Evolutionary conservation across 2,113 vertebrate species (phyloP).

Genomic region (Centropus bengalensis): DNA sequence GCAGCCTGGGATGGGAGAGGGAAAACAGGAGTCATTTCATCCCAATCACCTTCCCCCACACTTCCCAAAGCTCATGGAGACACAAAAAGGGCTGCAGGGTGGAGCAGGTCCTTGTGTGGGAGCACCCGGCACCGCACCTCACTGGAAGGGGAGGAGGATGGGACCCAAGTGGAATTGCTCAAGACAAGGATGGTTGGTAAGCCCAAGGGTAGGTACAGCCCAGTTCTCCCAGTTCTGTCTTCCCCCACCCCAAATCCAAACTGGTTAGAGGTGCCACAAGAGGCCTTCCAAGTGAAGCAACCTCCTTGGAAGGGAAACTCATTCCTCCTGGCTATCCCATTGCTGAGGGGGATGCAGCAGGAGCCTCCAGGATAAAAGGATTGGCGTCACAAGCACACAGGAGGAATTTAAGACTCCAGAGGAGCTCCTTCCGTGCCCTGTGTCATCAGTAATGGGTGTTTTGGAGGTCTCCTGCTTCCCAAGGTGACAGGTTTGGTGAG

Average conservation of each 20-base stretch:
- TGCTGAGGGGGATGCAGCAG: not conserved
- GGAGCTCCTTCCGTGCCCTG: not conserved
- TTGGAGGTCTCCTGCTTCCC: not conserved
- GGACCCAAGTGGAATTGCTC: accelerated
- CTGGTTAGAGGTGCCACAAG: not conserved
- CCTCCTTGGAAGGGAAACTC: not conserved
- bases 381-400: not conserved
- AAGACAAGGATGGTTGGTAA: not conserved
- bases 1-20: slow-evolving; percentile 82
- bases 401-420: not conserved
- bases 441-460: not conserved
- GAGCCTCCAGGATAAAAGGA: not conserved
- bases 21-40: not conserved
- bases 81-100: not conserved
- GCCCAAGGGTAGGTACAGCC: not conserved
- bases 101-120: accelerated
- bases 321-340: not conserved
- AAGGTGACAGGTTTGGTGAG: not conserved
- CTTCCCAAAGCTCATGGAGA: accelerated
- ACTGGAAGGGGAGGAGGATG: not conserved
- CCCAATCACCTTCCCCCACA: accelerated
- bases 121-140: accelerated
- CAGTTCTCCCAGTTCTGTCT: accelerated
- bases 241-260: not conserved
- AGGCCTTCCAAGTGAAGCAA: not conserved